A percentile compares a stretch with the other conserved stretches of the same genome.
Evolutionary conservation across 2,888 invertebrate genomes (phyloP).

Genomic region (Dexiosoma caninum): DNA sequence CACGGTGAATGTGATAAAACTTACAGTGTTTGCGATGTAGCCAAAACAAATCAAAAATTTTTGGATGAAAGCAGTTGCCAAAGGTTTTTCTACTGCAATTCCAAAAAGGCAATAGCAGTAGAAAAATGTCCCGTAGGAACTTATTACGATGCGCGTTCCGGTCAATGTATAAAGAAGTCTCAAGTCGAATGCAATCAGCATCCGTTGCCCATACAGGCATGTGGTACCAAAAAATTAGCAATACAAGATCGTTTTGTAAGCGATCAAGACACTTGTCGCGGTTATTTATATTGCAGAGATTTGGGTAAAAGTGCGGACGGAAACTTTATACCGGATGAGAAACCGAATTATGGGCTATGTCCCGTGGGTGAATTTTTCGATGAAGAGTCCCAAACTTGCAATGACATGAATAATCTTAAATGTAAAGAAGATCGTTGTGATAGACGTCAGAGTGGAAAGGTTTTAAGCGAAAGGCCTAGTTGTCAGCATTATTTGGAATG

Average conservation of each 20-base stretch:
- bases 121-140: conserved; percentile 54
- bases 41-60: conserved; percentile 56
- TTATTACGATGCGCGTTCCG: conserved; percentile 66
- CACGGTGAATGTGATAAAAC: conserved; percentile 64
- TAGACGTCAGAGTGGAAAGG: conserved; percentile 66
- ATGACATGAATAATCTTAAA: conserved; percentile 62
- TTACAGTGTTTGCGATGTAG: conserved; percentile 69
- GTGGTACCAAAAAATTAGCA: conserved; percentile 70
- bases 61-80: conserved; percentile 69
- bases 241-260: conserved; percentile 67
- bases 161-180: conserved; percentile 65
- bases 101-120: not conserved
- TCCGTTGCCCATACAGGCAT: conserved; percentile 68
- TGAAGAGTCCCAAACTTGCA: conserved; percentile 63
- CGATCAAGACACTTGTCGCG: conserved; percentile 71
- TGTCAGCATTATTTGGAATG: conserved; percentile 71
- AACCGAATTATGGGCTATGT: conserved; percentile 69
- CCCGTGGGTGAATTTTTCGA: conserved; percentile 67
- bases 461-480: conserved; percentile 64
- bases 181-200: conserved; percentile 66
- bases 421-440: conserved; percentile 72
- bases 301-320: conserved; percentile 52
- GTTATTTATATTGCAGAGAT: conserved; percentile 71
- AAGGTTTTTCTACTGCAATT: conserved; percentile 66
- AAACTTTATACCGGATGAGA: conserved; percentile 65